Base-by-base conservation (phyloP, 37 sponge, comb jelly and placozoan species). In the Axinella damicornis region DNA sequence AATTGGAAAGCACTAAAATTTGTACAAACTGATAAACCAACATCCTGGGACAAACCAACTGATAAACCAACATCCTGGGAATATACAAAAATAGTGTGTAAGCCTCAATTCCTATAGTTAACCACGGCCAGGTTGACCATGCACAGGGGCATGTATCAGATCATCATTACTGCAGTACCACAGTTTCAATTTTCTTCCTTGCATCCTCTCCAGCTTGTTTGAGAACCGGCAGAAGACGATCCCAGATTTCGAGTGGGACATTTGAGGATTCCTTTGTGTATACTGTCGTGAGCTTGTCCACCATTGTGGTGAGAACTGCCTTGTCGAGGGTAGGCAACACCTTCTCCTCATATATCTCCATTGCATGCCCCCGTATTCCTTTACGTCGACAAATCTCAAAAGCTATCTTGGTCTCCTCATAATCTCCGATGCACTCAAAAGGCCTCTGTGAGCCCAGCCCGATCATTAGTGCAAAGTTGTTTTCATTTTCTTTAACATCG, bases 361-460 rank as follows among this genome's bases (percentile, higher is more conserved):
- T 81, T 13, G 81, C 81, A 28, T 25, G 22, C 5, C 81, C 81
- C 5, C 31, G 58, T 34, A 76, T 17, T 1, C 76, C 76, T 58
- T 76, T 76, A 20, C 57, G 31, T 15, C 37, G 71, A 68, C 69
- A 81, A 17, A 65, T 4, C 22, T 67, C 69, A 67, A 81, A 81
- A 15, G 57, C 81, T 27, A 81, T 58, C 56, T 24, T 28, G 36
- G 67, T 36, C 39, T 81, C 81, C 2, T 81, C 81, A 69, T 68
- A 53, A 15, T 81, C 81, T 53, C 81, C 81, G 5, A 81, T 33
- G 46, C 81, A 81, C 31, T 81, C 81, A 20, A 81, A 81, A 31
- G 81, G 81, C 37, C 40, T 81, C 22, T 20, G 5, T 15, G 5
- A 4, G 20, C 81, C 81, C 14, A 69, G 55, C 19, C 81, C 81